Base-by-base conservation (phyloP, 2,888 invertebrate species). In the Hybos culiciformis region DNA sequence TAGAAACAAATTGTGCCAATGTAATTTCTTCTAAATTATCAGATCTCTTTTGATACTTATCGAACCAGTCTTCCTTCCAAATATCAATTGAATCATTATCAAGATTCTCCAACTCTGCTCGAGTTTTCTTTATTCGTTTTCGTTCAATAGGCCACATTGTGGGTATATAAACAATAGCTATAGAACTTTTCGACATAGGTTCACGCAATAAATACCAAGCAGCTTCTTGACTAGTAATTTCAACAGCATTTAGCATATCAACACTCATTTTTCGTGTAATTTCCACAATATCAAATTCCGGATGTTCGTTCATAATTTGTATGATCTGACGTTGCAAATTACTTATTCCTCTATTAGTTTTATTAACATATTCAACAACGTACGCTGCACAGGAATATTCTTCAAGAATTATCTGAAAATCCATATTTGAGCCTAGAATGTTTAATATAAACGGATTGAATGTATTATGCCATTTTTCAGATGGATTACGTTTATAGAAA, bases 141-240 rank as follows among this genome's bases (percentile, higher is more conserved):
- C 67, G 54, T 48, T 67, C 64, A 33, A 52, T 39, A 1, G 66
- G 65, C 60, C 59, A 62, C 15, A 58, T 48, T 23, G 62, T 64
- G 26, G 60, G 56, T 5, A 64, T 65, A 51, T 57, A 61, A 37
- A 54, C 54, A 42, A 61, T 44, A 34, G 48, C 44, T 33, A 44
- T 36, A 6, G 58, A 60, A 43, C 55, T 40, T 49, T 60, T 53
- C 14, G 58, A 59, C 66, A 68, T 69, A 9, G 63, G 62, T 46
- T 63, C 54, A 23, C n/a, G n/a, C n/a, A n/a, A n/a, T n/a, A n/a
- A n/a, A n/a, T n/a, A n/a, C n/a, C n/a, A n/a, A n/a, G 9, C 9
- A 23, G 66, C 64, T 53, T 63, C 62, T 55, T 65, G 63, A 44
- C 53, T 53, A 4, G 57, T 47, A 46, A 66, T 59, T 47, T 64